A percentile compares a stretch with the other conserved stretches of the same genome.
Evolutionary conservation across 2,888 invertebrate species (phyloP).

Genomic region (Allophyes oxyacanthae): DNA sequence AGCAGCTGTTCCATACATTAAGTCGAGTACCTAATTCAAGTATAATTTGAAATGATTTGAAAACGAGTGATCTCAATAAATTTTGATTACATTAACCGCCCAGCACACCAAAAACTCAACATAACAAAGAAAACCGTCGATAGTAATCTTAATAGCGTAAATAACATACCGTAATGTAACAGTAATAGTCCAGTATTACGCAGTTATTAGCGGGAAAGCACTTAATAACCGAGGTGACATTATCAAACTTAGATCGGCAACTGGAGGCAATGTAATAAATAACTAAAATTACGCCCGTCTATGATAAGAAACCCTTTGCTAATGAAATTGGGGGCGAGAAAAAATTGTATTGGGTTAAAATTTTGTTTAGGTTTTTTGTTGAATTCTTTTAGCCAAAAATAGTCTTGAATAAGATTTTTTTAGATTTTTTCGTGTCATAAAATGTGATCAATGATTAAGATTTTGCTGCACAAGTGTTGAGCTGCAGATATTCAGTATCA

Average conservation of each 20-base stretch:
- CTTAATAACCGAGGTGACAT: slow-evolving; percentile 60
- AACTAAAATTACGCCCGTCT: slow-evolving; percentile 55
- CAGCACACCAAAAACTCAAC: slow-evolving; percentile 26
- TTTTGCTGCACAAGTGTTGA: no score
- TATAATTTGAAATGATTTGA: no score
- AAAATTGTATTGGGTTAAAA: slow-evolving; percentile 21
- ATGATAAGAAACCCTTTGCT: slow-evolving; percentile 48
- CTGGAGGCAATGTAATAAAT: slow-evolving; percentile 56
- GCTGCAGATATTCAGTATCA: no score
- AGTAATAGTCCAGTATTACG: slow-evolving; percentile 46
- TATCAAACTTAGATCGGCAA: slow-evolving; percentile 56
- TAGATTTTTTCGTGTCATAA: no score
- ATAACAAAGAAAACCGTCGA: slow-evolving; percentile 39
- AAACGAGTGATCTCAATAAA: slow-evolving; percentile 12
- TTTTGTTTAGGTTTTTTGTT: slow-evolving; percentile 5
- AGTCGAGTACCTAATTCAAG: no score
- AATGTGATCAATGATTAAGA: no score
- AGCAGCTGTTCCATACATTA: no score
- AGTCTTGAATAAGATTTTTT: no score
- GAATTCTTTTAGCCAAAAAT: no score
- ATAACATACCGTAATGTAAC: slow-evolving; percentile 51
- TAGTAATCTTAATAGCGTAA: slow-evolving; percentile 54
- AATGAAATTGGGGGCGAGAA: slow-evolving; percentile 43
- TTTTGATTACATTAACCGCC: slow-evolving; percentile 33
- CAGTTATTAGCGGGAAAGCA: slow-evolving; percentile 54